Percentiles rank a stretch among this genome's conserved stretches.
phyloP scores from a whole-genome alignment of 2,888 invertebrate genomes.

The Entomobrya proxima region DNA sequence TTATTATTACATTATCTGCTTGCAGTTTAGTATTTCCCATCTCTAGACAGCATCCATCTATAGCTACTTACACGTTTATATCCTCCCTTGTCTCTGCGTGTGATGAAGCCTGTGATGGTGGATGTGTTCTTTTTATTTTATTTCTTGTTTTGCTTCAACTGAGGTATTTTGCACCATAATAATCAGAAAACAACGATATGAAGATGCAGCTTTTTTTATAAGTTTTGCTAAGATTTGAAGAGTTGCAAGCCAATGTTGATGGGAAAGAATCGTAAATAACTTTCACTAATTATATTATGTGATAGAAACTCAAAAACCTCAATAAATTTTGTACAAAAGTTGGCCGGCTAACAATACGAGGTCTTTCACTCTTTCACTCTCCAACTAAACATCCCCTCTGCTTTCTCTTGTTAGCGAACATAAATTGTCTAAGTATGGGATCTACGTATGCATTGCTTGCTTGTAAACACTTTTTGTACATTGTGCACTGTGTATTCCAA shows the following conservation, averaged over 20 bases:
- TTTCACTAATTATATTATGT: constrained; percentile 62
- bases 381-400: not conserved
- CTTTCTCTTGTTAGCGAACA: not conserved
- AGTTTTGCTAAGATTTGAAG: not conserved
- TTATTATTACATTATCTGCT: constrained; percentile 46
- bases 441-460: not conserved
- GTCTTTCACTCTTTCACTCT: constrained; percentile 38
- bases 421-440: not conserved
- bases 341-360: constrained; percentile 52
- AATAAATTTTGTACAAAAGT: constrained; percentile 64
- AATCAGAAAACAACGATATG: not conserved
- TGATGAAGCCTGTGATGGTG: not conserved
- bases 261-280: constrained; percentile 54
- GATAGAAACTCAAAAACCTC: constrained; percentile 60
- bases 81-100: not conserved
- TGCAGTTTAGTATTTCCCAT: not conserved
- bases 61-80: not conserved
- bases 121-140: not conserved
- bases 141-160: not conserved
- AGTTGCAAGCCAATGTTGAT: constrained; percentile 23
- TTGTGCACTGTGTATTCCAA: not conserved
- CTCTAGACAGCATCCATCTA: no score
- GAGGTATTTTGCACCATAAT: constrained; percentile 3
- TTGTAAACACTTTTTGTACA: not conserved
- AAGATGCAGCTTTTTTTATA: not conserved